Evolutionary conservation across 1,140 invertebrate species (phyloP), one percentile per base, ranked within the genome.

Genomic region (Listronotus oregonensis): DNA sequence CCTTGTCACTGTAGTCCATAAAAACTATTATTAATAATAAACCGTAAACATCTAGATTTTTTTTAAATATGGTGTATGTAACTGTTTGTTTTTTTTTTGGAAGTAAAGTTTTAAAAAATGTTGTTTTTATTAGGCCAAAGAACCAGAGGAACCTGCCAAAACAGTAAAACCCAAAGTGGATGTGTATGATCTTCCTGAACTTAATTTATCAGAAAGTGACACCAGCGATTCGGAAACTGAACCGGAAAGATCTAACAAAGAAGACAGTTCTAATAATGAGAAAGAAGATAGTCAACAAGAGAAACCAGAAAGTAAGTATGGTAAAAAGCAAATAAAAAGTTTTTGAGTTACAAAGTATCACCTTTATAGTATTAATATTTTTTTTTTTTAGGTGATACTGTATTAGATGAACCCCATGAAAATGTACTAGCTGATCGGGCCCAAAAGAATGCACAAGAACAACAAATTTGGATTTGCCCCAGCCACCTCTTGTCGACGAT

Each of bases 121-220:
- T 27, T 27, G 21, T 27, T 27, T 27, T 27, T 27, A 27, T 27
- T 51, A 59, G 37, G 40, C 10, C 11, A 42, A 39, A 71, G 59
- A 65, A 44, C 81, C 84, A 18, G 83, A 85, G 58, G 80, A 83
- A 21, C 78, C 85, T 2, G 85, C 89, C 69, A 84, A 87, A 66
- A 85, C 90, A 73, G 87, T 87, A 31, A 85, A 88, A 64, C 75
- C 73, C 34, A 83, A 84, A 50, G 78, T 86, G 0, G 86, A 86
- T 69, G 82, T 86, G n/a, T 83, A 84, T 59, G 90, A 93, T 81
- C 78, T 93, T 6, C 90, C 90, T 2, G 90, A 89, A 5, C 79
- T 92, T 37, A 93, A 93, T 82, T 79, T 93, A 49, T 93, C 90
- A 0, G 91, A 93, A 71, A 89, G 87, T 77, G 88, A 89, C 70